A percentile compares a stretch with the other conserved stretches of the same genome.
These are phyloP conservation scores for Brachionus sp. DNA, from an alignment of 1,140 invertebrate species.

Conservation along the genomic window DNA sequence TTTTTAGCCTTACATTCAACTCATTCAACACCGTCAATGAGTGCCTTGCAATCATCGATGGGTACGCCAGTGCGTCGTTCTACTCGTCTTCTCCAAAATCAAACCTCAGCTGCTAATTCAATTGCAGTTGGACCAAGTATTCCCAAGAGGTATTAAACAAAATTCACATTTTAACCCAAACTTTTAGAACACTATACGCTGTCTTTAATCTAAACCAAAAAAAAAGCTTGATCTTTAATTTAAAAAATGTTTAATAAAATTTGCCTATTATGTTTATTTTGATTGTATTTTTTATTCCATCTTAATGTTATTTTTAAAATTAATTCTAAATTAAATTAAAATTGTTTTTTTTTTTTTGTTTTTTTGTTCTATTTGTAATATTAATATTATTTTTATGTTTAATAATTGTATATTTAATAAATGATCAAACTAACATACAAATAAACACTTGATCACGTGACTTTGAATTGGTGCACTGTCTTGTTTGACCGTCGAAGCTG, in stretches of 20 bases:
- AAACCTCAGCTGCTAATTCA: not conserved
- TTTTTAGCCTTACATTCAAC: slow-evolving; percentile 16
- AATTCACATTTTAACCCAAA: not conserved
- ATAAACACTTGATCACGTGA: not conserved
- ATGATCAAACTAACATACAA: not conserved
- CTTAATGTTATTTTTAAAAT: not conserved
- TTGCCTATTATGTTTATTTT: not conserved
- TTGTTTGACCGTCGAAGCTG: not conserved
- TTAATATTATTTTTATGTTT: not conserved
- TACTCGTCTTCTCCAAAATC: slow-evolving; percentile 23
- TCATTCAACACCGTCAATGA: not conserved
- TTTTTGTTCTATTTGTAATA: not conserved
- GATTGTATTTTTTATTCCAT: not conserved
- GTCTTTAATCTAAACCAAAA: not conserved
- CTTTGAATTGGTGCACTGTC: too few relatives aligned
- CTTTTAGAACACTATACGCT: not conserved
- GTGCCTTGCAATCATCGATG: not conserved
- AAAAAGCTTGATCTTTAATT: not conserved
- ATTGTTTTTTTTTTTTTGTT: not conserved
- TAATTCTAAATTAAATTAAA: not conserved
- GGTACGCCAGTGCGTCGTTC: not conserved
- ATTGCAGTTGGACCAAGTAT: not conserved
- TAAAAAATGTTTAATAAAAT: slow-evolving; percentile 8
- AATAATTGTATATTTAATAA: slow-evolving; percentile 1
- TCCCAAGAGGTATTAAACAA: slow-evolving; percentile 25